phyloP scores from a whole-genome alignment of 1,140 invertebrate species.

The Zelostemma sp. region DNA sequence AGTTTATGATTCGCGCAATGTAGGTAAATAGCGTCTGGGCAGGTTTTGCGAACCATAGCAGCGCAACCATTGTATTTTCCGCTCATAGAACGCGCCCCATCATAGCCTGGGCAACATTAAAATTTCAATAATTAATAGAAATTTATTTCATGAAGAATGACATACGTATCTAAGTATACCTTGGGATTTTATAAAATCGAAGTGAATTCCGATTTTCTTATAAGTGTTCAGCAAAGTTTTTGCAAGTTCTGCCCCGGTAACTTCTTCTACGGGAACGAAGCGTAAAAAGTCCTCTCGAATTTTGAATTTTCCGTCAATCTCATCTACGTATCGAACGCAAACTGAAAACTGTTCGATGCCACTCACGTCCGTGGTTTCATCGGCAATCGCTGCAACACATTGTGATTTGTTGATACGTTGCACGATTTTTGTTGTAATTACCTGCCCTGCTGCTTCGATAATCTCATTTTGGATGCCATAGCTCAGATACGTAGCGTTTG shows the following conservation, averaged over 20 bases:
- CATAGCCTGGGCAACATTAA: too few relatives aligned
- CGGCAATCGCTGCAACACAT: slow-evolving; percentile 6
- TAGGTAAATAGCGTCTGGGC: background rate
- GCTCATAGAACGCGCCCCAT: slow-evolving; percentile 4
- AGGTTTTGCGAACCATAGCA: background rate
- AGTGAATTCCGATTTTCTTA: background rate
- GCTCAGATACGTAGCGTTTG: slow-evolving; percentile 10
- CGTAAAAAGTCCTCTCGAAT: slow-evolving; percentile 14
- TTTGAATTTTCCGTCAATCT: background rate
- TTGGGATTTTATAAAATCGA: slow-evolving; percentile 1
- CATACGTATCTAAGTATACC: background rate
- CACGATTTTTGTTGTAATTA: slow-evolving; percentile 3
- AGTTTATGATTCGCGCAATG: slow-evolving; percentile 3
- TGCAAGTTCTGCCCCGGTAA: background rate
- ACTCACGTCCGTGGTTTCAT: slow-evolving; percentile 16
- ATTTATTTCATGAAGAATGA: too few relatives aligned
- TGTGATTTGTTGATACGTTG: slow-evolving; percentile 5
- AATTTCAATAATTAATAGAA: too few relatives aligned
- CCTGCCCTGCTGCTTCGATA: background rate
- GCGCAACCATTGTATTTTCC: background rate
- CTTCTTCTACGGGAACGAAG: slow-evolving; percentile 11
- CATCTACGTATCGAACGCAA: slow-evolving; percentile 8
- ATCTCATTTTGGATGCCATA: slow-evolving; percentile 11
- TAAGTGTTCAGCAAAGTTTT: slow-evolving; percentile 6
- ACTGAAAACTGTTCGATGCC: slow-evolving; percentile 15